Percentiles rank a stretch among this genome's conserved stretches.
These are phyloP conservation scores for Heliconius melpomene DNA, from an alignment of 1,140 invertebrate species.

Conservation along the genomic window DNA sequence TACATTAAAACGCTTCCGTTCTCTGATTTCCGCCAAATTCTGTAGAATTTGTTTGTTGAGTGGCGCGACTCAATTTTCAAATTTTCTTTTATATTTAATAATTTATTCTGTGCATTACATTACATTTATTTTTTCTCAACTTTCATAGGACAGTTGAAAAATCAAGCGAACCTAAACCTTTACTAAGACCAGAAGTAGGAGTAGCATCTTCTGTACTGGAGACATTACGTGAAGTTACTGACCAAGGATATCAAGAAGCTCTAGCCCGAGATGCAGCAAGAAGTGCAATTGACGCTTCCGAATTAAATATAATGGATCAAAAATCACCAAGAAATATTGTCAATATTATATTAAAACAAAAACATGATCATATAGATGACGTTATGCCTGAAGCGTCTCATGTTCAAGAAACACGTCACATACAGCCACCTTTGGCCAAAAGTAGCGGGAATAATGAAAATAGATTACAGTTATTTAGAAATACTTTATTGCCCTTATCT, in stretches of 20 bases:
- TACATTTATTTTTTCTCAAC: neutral
- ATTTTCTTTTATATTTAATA: neutral
- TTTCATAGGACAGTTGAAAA: conserved; percentile 46
- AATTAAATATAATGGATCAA: conserved; percentile 39
- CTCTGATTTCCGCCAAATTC: no score
- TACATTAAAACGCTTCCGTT: neutral
- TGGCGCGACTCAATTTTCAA: neutral
- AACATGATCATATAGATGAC: conserved; percentile 45
- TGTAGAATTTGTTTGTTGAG: neutral
- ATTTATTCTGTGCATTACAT: neutral
- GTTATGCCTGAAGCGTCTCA: conserved; percentile 54
- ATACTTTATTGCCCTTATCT: conserved; percentile 31
- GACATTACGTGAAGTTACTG: conserved; percentile 65
- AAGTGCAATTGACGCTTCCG: conserved; percentile 40
- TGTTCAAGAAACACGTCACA: conserved; percentile 53
- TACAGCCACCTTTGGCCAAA: conserved; percentile 44
- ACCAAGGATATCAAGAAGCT: conserved; percentile 71
- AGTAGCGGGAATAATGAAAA: conserved; percentile 28
- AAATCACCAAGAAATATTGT: conserved; percentile 49
- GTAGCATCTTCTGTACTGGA: conserved; percentile 71
- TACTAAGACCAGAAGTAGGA: conserved; percentile 69
- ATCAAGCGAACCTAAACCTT: conserved; percentile 56
- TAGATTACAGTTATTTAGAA: conserved; percentile 28
- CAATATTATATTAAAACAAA: conserved; percentile 58
- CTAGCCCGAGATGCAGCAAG: conserved; percentile 65